Conservation (phyloP, 2,797 vertebrate species). For the Pipistrellus kuhlii region DNA sequence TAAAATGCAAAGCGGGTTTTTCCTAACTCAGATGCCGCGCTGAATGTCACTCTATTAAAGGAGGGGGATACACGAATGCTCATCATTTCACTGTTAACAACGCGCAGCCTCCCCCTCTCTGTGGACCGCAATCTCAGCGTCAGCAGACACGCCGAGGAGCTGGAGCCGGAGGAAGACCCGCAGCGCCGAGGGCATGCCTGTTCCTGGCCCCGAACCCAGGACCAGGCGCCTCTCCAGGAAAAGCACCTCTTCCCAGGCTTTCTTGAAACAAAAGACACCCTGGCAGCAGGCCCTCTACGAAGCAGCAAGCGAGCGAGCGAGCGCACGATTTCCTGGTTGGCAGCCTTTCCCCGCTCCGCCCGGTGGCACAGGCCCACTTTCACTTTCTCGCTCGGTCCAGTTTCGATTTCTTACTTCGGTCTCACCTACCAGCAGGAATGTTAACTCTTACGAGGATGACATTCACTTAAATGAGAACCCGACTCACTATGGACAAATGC, state of each 20-base stretch:
- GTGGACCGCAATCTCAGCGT: background rate
- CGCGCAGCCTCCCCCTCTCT: background rate
- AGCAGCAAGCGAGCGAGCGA: background rate
- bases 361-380: background rate
- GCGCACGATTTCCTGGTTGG: background rate
- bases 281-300: background rate
- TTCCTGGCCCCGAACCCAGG: background rate
- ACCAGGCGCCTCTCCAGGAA: background rate
- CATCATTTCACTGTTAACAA: background rate
- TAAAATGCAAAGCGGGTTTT: background rate
- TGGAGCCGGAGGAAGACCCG: background rate
- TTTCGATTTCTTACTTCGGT: constrained; percentile 46
- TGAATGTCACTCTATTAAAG: background rate
- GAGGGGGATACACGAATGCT: background rate
- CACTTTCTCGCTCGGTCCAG: constrained; percentile 26
- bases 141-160: background rate
- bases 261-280: background rate
- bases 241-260: background rate
- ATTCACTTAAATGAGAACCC: background rate
- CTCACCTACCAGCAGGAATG: background rate
- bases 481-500: background rate
- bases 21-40: background rate
- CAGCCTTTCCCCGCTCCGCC: background rate
- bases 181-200: background rate
- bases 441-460: background rate